phyloP scores from a whole-genome alignment of 2,797 vertebrate species.

The Poecile montanus region DNA sequence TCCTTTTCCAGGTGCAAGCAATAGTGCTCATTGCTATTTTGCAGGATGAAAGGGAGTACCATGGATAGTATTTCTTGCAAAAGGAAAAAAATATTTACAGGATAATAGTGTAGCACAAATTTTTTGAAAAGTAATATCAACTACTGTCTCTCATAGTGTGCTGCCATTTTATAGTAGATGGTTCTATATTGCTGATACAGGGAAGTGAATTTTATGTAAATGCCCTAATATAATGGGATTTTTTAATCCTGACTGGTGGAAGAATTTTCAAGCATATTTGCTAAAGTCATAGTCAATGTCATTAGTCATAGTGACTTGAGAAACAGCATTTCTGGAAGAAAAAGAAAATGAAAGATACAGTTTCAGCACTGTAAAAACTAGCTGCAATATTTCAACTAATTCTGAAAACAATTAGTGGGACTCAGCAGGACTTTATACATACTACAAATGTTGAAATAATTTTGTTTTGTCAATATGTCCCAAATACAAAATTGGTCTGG shows the following conservation, averaged over 20 bases:
- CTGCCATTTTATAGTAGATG: constrained; percentile 13
- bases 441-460: neutral
- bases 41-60: constrained; percentile 28
- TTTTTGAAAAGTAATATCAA: constrained; percentile 50
- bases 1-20: constrained; percentile 47
- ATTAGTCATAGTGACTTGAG: constrained; percentile 51
- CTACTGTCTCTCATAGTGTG: constrained; percentile 32
- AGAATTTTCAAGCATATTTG: constrained; percentile 60
- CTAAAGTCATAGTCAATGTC: constrained; percentile 42
- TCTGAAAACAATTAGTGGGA: constrained; percentile 17
- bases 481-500: neutral
- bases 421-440: neutral
- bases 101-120: constrained; percentile 32
- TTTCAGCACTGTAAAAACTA: neutral
- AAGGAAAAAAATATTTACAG: constrained; percentile 45
- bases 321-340: constrained; percentile 36
- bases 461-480: neutral
- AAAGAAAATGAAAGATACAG: constrained; percentile 15
- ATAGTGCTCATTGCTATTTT: constrained; percentile 27
- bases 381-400: neutral
- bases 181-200: constrained; percentile 31
- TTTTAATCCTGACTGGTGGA: constrained; percentile 50
- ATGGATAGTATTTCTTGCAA: constrained; percentile 30
- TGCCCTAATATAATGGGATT: constrained; percentile 47
- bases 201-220: constrained; percentile 56